Evolutionary conservation across 2,797 vertebrate species (phyloP).

Genomic region (Pitangus sulphuratus): DNA sequence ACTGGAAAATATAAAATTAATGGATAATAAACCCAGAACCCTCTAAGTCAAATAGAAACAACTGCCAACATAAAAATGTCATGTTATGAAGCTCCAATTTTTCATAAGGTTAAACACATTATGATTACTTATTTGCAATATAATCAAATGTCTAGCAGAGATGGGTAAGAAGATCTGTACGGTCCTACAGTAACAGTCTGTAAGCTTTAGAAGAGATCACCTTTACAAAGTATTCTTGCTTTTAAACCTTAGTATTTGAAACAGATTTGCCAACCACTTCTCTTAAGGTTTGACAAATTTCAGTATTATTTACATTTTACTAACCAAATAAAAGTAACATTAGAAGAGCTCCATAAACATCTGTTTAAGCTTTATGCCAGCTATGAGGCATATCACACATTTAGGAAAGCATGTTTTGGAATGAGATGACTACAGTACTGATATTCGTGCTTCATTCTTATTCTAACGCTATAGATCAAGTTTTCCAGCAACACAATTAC

Average conservation of each 20-base stretch:
- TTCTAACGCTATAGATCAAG: not conserved
- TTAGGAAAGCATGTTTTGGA: not conserved
- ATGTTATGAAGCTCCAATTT: conserved; percentile 1
- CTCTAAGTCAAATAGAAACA: not conserved
- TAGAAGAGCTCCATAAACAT: not conserved
- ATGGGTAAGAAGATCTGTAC: not conserved
- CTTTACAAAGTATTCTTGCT: not conserved
- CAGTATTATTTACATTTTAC: not conserved
- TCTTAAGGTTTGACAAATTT: conserved; percentile 23
- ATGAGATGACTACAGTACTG: not conserved
- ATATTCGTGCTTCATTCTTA: not conserved
- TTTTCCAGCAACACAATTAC: conserved; percentile 21
- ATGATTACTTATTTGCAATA: not conserved
- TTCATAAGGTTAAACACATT: not conserved
- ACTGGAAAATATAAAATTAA: conserved; percentile 28
- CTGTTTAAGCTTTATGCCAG: not conserved
- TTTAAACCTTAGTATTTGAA: not conserved
- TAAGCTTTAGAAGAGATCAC: not conserved
- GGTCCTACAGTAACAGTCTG: not conserved
- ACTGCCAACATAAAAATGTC: not conserved
- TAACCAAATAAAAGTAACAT: not conserved
- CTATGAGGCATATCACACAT: not conserved
- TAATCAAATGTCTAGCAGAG: not conserved
- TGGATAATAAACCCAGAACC: not conserved
- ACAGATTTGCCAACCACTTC: not conserved